Evolutionary conservation across 2,888 invertebrate genomes (phyloP).

Genomic region (Horisme vitalbata): DNA sequence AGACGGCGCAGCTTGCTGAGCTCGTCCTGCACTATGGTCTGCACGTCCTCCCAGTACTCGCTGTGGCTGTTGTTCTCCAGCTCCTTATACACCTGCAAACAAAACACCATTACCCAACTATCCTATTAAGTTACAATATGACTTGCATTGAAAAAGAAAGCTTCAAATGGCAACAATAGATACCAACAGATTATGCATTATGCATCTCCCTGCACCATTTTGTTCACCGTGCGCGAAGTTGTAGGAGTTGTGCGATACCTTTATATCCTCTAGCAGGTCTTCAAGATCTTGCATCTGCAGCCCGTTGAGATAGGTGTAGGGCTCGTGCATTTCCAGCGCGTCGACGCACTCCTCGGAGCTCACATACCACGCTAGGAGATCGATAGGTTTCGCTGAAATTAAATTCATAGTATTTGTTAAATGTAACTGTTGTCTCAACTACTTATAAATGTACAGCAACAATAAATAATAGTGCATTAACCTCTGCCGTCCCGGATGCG

Average conservation of each 20-base stretch:
- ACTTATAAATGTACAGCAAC: no score
- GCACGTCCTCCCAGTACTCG: slow-evolving; percentile 98
- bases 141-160: no score
- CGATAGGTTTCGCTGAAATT: slow-evolving; percentile 95
- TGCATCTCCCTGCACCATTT: no score
- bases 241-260: slow-evolving; percentile 75
- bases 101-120: neutral
- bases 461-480: slow-evolving; percentile 48
- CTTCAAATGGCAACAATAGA: no score
- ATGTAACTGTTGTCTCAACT: no score
- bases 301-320: slow-evolving; percentile 96
- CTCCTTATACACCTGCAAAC: slow-evolving; percentile 90
- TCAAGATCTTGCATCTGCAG: slow-evolving; percentile 95
- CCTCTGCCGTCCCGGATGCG: slow-evolving; percentile 97
- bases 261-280: slow-evolving; percentile 97
- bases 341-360: slow-evolving; percentile 93
- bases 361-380: slow-evolving; percentile 97
- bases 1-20: slow-evolving; percentile 91
- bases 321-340: slow-evolving; percentile 98
- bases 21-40: slow-evolving; percentile 97
- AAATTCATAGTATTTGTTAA: no score
- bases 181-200: no score
- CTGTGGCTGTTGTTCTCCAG: slow-evolving; percentile 94
- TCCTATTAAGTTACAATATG: no score
- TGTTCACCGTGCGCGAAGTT: no score